These are phyloP conservation scores for Gadus chalcogrammus DNA, from an alignment of 2,113 vertebrate species.

Conservation along the genomic window DNA sequence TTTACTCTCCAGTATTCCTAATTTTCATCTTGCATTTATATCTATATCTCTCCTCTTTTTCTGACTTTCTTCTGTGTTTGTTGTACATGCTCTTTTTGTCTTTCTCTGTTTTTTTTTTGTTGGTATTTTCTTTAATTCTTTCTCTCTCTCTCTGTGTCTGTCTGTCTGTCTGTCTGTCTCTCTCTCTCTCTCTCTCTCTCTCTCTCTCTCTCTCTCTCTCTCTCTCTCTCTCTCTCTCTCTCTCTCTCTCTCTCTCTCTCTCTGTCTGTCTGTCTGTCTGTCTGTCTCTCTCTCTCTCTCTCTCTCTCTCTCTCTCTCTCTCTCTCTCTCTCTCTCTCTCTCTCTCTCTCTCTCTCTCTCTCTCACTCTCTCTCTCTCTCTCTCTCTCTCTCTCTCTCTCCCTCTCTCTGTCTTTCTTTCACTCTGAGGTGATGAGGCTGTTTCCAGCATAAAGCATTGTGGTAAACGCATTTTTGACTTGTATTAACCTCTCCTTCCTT, in stretches of 20 bases:
- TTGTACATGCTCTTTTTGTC: too few relatives aligned
- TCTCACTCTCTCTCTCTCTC: slow-evolving; percentile 42
- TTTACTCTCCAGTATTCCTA: too few relatives aligned
- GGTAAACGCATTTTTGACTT: slow-evolving; percentile 83
- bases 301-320: background rate
- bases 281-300: slow-evolving; percentile 29
- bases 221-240: slow-evolving; percentile 5
- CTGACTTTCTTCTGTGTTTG: too few relatives aligned
- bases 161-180: slow-evolving; percentile 32
- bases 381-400: slow-evolving; percentile 1
- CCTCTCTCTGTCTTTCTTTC: slow-evolving; percentile 39
- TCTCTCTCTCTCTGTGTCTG: slow-evolving; percentile 52
- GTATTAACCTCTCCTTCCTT: slow-evolving; percentile 81
- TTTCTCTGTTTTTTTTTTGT: too few relatives aligned
- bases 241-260: slow-evolving; percentile 39
- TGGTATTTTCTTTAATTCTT: background rate
- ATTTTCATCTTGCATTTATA: too few relatives aligned
- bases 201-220: slow-evolving; percentile 50
- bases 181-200: too few relatives aligned
- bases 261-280: slow-evolving; percentile 1
- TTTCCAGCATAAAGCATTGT: background rate
- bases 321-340: slow-evolving; percentile 37
- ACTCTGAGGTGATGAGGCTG: slow-evolving; percentile 10
- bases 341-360: background rate
- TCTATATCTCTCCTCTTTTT: background rate